Conservation (phyloP, 2,888 invertebrate genomes). For the Campopleginae sp. region DNA sequence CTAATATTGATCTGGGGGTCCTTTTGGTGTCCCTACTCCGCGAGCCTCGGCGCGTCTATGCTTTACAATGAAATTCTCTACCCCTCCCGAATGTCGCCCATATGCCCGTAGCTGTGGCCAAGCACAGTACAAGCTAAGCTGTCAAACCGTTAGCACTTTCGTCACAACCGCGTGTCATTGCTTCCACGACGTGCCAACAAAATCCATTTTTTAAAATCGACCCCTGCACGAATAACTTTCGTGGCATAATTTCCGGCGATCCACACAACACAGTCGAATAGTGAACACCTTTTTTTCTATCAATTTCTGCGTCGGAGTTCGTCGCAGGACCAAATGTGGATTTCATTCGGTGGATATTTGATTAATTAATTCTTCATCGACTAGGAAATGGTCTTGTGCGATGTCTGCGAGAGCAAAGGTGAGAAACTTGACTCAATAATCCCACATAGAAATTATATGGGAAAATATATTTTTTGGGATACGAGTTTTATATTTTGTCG, state of each 20-base stretch:
- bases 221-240: not conserved
- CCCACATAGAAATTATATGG: too few relatives aligned
- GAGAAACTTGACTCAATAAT: too few relatives aligned
- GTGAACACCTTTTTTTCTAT: not conserved
- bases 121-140: conserved; percentile 78
- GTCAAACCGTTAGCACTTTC: conserved; percentile 79
- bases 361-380: conserved; percentile 21
- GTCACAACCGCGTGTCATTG: conserved; percentile 60
- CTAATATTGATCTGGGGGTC: conserved; percentile 81
- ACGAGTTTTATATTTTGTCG: too few relatives aligned
- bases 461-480: too few relatives aligned
- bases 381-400: conserved; percentile 80
- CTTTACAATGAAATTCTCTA: conserved; percentile 54
- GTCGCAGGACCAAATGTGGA: conserved; percentile 47
- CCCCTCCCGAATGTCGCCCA: conserved; percentile 73
- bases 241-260: not conserved
- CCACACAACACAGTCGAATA: not conserved
- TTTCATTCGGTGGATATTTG: conserved; percentile 20
- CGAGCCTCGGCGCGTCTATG: conserved; percentile 41
- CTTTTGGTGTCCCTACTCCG: conserved; percentile 73
- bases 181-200: conserved; percentile 41
- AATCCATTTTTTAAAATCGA: not conserved
- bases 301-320: not conserved
- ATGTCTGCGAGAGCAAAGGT: conserved; percentile 81
- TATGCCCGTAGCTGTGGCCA: conserved; percentile 74